Evolutionary conservation across 2,113 vertebrate species (phyloP), one percentile per base, ranked within the genome.

Genomic region (Podarcis cretensis): DNA sequence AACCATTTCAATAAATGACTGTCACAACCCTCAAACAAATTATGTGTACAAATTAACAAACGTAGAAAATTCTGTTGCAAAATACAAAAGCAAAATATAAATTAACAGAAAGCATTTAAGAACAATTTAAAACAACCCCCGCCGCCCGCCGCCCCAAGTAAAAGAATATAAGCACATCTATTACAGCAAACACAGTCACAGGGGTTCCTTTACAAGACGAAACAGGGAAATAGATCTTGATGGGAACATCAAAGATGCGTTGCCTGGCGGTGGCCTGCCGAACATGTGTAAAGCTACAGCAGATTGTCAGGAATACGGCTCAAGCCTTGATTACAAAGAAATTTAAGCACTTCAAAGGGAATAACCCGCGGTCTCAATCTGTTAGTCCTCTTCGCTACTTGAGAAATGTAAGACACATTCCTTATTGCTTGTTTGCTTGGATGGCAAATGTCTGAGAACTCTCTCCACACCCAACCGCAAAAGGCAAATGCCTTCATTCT

Each of bases 271-370:
- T 63, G 82, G 65, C 35, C 87, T 30, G 27, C 43, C 43, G 63
- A 89, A 23, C 81, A 82, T 88, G 90, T 93, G 75, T 81, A 88
- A 89, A 92, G 83, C 78, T 40, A 57, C 30, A 87, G 83, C 0
- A 1, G 65, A 86, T 48, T 88, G 80, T 77, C 89, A 90, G 59
- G 91, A 90, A 80, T 40, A 8, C 77, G 1, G 91, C 89, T 90
- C 83, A 74, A 63, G 89, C 18, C 81, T 90, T 37, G 81, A 21
- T 90, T 91, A 87, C 14, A 91, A 86, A 35, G 32, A 35, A 63
- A 79, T 76, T 90, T 32, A 83, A 84, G 76, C 37, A 90, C 82
- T 92, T 94, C 79, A 91, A 93, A 94, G 92, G 43, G 54, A 87
- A 69, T 43, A 32, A 5, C 57, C 9, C 30, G 79, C 25, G 32